These are phyloP conservation scores for Hemiprocne comata DNA, from an alignment of 2,113 vertebrate genomes.

Conservation along the genomic window DNA sequence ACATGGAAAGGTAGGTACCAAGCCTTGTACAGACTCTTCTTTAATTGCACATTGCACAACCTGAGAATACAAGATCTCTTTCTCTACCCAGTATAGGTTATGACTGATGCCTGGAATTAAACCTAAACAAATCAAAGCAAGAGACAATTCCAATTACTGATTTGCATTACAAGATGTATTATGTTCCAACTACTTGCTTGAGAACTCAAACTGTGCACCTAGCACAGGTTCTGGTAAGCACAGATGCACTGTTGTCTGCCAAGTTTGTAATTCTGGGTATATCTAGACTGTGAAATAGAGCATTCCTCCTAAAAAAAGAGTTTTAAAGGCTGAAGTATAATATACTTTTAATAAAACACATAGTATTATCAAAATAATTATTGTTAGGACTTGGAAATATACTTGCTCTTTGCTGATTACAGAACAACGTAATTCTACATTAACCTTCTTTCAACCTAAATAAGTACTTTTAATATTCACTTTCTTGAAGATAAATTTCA, in stretches of 20 bases:
- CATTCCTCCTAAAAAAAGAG: rapidly evolving
- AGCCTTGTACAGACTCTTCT: background rate
- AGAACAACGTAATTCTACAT: background rate
- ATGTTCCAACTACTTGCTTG: rapidly evolving
- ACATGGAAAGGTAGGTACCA: background rate
- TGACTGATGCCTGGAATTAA: background rate
- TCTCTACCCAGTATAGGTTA: background rate
- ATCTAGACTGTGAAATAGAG: background rate
- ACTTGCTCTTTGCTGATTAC: background rate
- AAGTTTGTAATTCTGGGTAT: background rate
- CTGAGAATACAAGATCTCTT: background rate
- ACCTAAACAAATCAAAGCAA: background rate
- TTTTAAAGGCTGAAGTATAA: background rate
- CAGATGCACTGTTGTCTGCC: background rate
- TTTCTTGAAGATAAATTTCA: background rate
- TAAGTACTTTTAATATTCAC: background rate
- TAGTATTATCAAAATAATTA: background rate
- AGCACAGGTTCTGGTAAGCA: background rate
- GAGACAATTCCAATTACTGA: background rate
- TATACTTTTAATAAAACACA: background rate
- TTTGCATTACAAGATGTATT: background rate
- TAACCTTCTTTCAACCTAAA: background rate
- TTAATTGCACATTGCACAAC: background rate
- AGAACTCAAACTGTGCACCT: background rate
- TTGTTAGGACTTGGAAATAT: background rate